A percentile compares a stretch with the other conserved stretches of the same genome.
phyloP scores from a whole-genome alignment of 1,140 invertebrate species.

The Oryctes rhinoceros region DNA sequence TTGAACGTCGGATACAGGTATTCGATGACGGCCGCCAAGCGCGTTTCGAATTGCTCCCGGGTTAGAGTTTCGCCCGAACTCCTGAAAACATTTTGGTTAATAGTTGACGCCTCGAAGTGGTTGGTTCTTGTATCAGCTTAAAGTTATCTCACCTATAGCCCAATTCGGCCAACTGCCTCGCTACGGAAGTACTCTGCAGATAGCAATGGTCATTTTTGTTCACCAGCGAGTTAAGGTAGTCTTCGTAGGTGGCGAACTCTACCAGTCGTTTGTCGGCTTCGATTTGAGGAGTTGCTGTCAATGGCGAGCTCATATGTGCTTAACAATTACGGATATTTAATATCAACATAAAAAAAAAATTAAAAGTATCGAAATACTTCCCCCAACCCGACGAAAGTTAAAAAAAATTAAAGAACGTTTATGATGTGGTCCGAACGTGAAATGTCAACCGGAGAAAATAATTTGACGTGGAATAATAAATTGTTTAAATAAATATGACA shows the following conservation, averaged over 20 bases:
- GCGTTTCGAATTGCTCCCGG: conserved; percentile 66
- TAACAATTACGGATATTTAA: not conserved
- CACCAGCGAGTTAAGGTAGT: conserved; percentile 80
- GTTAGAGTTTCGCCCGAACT: conserved; percentile 70
- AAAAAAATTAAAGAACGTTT: too few species aligned
- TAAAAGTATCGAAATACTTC: too few species aligned
- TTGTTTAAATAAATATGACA: too few species aligned
- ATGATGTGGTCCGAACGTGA: too few species aligned
- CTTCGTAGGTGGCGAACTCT: conserved; percentile 73
- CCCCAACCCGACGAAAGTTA: too few species aligned
- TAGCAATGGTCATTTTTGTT: conserved; percentile 75
- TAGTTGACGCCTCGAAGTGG: too few species aligned
- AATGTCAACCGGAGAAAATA: too few species aligned
- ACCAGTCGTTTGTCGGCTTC: conserved; percentile 67
- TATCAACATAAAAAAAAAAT: too few species aligned
- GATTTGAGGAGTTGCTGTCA: conserved; percentile 53
- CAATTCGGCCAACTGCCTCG: conserved; percentile 68
- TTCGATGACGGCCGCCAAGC: conserved; percentile 64
- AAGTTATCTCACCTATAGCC: conserved; percentile 61
- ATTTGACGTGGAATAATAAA: too few species aligned
- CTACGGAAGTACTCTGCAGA: conserved; percentile 68
- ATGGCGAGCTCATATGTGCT: conserved; percentile 15
- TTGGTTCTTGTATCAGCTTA: too few species aligned
- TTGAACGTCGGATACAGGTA: conserved; percentile 66
- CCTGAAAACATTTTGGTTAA: conserved; percentile 50